A percentile compares a stretch with the other conserved stretches of the same genome.
phyloP scores from a whole-genome alignment of 2,113 vertebrate species.

The Albula goreensis region DNA sequence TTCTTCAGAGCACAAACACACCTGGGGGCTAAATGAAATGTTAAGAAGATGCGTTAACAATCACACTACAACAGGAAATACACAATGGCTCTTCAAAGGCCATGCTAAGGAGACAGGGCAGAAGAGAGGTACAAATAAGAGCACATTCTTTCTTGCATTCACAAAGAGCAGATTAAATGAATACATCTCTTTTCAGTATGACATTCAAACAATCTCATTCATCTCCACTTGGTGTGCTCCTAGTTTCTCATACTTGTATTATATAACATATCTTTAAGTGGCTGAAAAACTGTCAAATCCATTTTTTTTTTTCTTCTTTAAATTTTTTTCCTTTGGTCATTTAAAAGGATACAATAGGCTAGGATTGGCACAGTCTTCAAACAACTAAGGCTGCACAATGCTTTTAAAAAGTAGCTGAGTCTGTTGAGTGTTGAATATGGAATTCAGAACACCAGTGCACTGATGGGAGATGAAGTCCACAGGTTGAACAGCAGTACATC shows the following conservation, averaged over 20 bases:
- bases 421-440: not conserved
- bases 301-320: not conserved
- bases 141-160: not conserved
- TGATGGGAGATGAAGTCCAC: not conserved
- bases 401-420: too few species aligned
- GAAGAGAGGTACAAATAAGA: not conserved
- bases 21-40: not conserved
- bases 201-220: not conserved
- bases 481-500: not conserved
- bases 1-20: not conserved
- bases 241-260: not conserved
- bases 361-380: not conserved
- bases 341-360: not conserved
- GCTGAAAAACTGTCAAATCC: not conserved
- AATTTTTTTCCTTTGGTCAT: not conserved
- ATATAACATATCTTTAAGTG: not conserved
- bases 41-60: not conserved
- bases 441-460: not conserved
- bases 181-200: not conserved
- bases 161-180: not conserved
- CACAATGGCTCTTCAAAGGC: not conserved
- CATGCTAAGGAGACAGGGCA: not conserved
- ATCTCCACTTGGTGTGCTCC: not conserved
- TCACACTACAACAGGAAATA: not conserved
- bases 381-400: too few species aligned